Percentiles rank a stretch among this genome's conserved stretches.
These are phyloP conservation scores for Mythimna vitellina DNA, from an alignment of 2,888 invertebrate species.

Conservation along the genomic window DNA sequence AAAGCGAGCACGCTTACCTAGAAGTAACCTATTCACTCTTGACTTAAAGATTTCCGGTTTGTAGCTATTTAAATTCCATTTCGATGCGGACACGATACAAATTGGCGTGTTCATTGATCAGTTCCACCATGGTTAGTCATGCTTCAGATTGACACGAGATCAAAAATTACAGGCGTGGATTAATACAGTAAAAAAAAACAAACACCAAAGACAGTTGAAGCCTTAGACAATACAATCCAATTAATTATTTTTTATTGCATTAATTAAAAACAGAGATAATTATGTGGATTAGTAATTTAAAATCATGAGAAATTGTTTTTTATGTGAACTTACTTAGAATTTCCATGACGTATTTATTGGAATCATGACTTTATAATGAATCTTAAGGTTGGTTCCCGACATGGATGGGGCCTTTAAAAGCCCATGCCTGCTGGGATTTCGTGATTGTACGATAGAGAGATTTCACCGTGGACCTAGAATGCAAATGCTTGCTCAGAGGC, in stretches of 20 bases:
- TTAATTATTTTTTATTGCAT: conserved; percentile 15
- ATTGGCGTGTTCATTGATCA: too few relatives aligned
- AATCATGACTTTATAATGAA: neutral
- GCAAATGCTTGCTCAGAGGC: too few relatives aligned
- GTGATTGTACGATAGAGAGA: too few relatives aligned
- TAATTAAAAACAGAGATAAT: conserved; percentile 2
- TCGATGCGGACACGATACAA: too few relatives aligned
- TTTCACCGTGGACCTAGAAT: too few relatives aligned
- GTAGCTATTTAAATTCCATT: too few relatives aligned
- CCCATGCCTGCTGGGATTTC: too few relatives aligned
- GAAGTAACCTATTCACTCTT: too few relatives aligned
- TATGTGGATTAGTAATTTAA: neutral
- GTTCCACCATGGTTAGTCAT: neutral
- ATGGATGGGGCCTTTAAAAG: too few relatives aligned
- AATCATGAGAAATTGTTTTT: neutral
- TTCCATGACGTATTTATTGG: neutral
- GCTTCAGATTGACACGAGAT: neutral
- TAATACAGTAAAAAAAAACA: neutral
- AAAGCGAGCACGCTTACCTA: too few relatives aligned
- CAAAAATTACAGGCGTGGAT: neutral
- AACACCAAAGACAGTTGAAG: neutral
- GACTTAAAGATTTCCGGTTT: too few relatives aligned
- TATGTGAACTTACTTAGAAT: neutral
- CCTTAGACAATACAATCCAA: neutral
- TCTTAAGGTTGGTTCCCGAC: neutral